Base-by-base conservation (phyloP, 2,888 invertebrate species). In the Syritta pipiens region DNA sequence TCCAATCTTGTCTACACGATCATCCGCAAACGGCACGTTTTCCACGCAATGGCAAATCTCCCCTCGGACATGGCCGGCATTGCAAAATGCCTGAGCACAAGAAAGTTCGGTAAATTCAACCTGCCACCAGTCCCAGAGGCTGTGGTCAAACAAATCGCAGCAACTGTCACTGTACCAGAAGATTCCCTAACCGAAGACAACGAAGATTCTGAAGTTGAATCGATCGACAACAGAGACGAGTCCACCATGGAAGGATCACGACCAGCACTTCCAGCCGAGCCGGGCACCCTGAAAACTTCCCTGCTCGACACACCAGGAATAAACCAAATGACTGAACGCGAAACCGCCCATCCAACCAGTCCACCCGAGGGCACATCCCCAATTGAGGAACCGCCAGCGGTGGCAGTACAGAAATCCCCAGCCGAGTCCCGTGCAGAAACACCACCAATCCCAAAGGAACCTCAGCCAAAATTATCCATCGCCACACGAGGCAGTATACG, bases 1-100 rank as follows among this genome's bases (percentile, higher is more conserved):
- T 96, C 98, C 1, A 99, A 98, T 90, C 91, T 99, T 84, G 97
- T 99, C 22, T 99, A 99, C 90, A 99, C 99, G 0, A 98, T 99
- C 82, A 99, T 99, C 85, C 93, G 99, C 55, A 99, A 99, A 89
- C 92, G 99, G n/a, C 96, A 96, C 87, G 97, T 99, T 68, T 99
- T 99, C 90, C 98, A 99, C 90, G 94, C 95, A 81, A 90, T 99
- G 84, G 97, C 98, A n/a, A 99, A 99, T 90, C 90, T 99, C 82
- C 97, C 98, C 4, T 95, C 96, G 74, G 99, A 99, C 89, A 95
- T 95, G 88, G 91, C 93, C 20, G 94, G 97, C 81, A 98, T 99
- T 85, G 83, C 88, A 19, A 89, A 89, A 72, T 89, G 89, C 71
- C 83, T 89, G n/a, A 89, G 87, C 81, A 87, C 86, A 0, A 85